Evolutionary conservation across 2,113 vertebrate genomes (phyloP).

Genomic region (Semnopithecus entellus): DNA sequence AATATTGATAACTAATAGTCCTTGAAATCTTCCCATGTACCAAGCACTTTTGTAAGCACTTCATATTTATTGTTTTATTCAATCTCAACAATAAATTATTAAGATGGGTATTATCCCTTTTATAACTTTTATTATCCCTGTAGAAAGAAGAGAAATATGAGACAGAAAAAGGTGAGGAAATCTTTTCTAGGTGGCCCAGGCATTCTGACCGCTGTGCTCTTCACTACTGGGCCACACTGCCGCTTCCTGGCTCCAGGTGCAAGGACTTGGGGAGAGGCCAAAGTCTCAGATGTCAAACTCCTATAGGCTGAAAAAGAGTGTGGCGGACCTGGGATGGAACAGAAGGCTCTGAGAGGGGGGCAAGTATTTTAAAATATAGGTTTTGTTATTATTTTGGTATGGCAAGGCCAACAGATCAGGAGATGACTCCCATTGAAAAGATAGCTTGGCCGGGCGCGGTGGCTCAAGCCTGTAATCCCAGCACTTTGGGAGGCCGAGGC

Average conservation of each 20-base stretch:
- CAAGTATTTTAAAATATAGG: background rate
- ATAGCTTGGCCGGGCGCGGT: no score
- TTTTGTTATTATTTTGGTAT: background rate
- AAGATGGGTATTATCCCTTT: background rate
- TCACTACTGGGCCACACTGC: rapidly evolving
- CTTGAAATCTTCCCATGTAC: background rate
- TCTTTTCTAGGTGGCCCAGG: background rate
- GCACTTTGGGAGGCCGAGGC: no score
- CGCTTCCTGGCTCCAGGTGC: background rate
- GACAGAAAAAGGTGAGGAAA: background rate
- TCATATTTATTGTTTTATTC: background rate
- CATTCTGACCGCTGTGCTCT: background rate
- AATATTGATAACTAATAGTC: background rate
- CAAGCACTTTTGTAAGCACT: background rate
- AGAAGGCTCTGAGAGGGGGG: background rate
- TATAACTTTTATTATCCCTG: background rate
- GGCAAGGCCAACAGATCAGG: background rate
- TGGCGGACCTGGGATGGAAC: background rate
- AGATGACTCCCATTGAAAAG: background rate
- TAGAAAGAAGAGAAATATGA: background rate
- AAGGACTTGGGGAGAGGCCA: background rate
- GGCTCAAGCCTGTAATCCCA: no score
- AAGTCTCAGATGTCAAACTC: background rate
- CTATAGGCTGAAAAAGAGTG: background rate
- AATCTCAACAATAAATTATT: background rate